These are phyloP conservation scores for Periophthalmodon schlosseri DNA, from an alignment of 2,113 vertebrate genomes.

Conservation along the genomic window DNA sequence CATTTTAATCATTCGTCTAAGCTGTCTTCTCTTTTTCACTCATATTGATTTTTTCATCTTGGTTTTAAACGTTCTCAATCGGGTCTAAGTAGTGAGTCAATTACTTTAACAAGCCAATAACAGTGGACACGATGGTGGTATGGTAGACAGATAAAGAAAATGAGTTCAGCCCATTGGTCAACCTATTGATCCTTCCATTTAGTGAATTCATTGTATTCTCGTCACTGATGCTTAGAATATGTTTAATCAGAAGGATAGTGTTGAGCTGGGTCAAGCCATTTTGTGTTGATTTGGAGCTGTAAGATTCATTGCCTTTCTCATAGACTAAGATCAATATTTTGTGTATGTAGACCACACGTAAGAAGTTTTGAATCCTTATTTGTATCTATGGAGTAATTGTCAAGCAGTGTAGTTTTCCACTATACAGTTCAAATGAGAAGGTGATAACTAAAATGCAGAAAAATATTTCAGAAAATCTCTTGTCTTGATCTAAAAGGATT, in stretches of 20 bases:
- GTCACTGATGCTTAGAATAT: not conserved
- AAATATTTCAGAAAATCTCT: not conserved
- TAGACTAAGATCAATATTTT: no score
- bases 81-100: conserved; percentile 6
- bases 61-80: conserved; percentile 7
- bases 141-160: not conserved
- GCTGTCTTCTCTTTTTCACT: conserved; percentile 3
- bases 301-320: not conserved
- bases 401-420: no score
- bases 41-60: conserved; percentile 3
- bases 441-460: not conserved
- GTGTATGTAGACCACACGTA: no score
- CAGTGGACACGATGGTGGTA: not conserved
- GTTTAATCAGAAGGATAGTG: not conserved
- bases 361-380: no score
- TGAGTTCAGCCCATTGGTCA: not conserved
- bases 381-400: no score
- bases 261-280: not conserved
- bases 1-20: not conserved
- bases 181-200: not conserved
- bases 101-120: conserved; percentile 10
- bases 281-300: not conserved
- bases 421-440: not conserved
- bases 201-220: not conserved
- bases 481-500: not conserved